phyloP scores from a whole-genome alignment of 2,113 vertebrate species.

The Mobula hypostoma region DNA sequence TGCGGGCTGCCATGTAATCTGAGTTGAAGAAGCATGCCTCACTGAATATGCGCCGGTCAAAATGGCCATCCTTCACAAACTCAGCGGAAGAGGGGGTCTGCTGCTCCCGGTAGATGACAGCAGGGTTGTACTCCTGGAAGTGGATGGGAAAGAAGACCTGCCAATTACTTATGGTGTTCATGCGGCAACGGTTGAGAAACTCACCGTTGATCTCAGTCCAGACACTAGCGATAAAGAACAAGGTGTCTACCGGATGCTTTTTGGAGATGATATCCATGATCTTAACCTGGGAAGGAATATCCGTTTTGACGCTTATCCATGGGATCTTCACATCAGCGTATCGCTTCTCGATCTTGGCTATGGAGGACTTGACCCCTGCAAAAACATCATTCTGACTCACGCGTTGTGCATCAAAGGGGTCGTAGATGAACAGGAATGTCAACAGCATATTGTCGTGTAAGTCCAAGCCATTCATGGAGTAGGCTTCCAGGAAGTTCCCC shows the following conservation, averaged over 20 bases:
- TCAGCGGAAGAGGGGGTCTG: slow-evolving; percentile 62
- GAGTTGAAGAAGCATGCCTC: slow-evolving; percentile 96
- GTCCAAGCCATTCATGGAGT: slow-evolving; percentile 78
- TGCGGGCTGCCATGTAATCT: slow-evolving; percentile 84
- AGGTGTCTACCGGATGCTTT: slow-evolving; percentile 89
- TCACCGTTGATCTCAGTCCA: slow-evolving; percentile 84
- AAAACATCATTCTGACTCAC: slow-evolving; percentile 80
- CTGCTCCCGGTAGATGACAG: slow-evolving; percentile 66
- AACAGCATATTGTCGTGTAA: slow-evolving; percentile 78
- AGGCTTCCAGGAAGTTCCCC: slow-evolving; percentile 80
- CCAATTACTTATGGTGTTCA: slow-evolving; percentile 94
- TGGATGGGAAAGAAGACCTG: slow-evolving; percentile 94
- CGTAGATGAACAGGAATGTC: slow-evolving; percentile 83
- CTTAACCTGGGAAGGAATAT: slow-evolving; percentile 85
- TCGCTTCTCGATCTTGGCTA: slow-evolving; percentile 78
- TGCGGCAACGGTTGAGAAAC: slow-evolving; percentile 87
- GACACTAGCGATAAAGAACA: slow-evolving; percentile 81
- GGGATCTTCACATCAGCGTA: slow-evolving; percentile 79
- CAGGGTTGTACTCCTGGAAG: slow-evolving; percentile 87
- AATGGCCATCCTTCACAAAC: slow-evolving; percentile 70
- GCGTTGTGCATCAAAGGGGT: slow-evolving; percentile 75
- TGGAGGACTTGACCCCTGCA: slow-evolving; percentile 75
- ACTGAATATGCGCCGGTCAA: slow-evolving; percentile 79
- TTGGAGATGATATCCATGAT: slow-evolving; percentile 96
- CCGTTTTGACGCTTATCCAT: slow-evolving; percentile 85